A percentile compares a stretch with the other conserved stretches of the same genome.
Evolutionary conservation across 2,797 vertebrate genomes (phyloP).

Genomic region (Hapalemur alaotrensis): DNA sequence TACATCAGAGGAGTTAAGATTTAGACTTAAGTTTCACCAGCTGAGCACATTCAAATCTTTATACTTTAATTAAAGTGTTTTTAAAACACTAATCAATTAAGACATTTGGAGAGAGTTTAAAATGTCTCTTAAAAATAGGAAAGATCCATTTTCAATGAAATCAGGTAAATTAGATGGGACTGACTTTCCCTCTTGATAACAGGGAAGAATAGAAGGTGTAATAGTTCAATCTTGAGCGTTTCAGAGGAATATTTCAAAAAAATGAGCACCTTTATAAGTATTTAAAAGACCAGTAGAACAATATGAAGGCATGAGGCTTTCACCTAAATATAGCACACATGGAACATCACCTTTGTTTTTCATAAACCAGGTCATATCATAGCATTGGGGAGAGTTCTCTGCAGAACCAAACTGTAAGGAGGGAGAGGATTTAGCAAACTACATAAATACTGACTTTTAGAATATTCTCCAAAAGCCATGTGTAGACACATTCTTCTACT

Average conservation of each 20-base stretch:
- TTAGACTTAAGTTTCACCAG: neutral
- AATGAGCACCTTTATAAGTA: neutral
- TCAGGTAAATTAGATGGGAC: conserved; percentile 5
- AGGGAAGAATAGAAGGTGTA: neutral
- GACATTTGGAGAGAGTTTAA: neutral
- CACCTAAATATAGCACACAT: neutral
- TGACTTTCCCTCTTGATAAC: neutral
- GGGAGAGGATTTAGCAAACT: neutral
- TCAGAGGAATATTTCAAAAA: neutral
- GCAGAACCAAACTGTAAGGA: neutral
- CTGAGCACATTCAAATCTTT: neutral
- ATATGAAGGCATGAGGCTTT: neutral
- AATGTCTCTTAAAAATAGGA: neutral
- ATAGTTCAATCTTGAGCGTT: neutral
- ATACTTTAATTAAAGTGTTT: neutral
- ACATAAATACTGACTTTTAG: neutral
- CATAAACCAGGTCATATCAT: neutral
- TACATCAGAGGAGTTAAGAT: neutral
- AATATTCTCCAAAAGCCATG: neutral
- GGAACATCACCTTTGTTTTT: neutral
- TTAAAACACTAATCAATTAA: conserved; percentile 12
- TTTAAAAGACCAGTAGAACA: neutral
- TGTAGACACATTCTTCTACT: neutral
- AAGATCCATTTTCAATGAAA: neutral
- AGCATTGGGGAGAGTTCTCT: neutral